A percentile compares a stretch with the other conserved stretches of the same genome.
phyloP scores from a whole-genome alignment of 2,113 vertebrate genomes.

The Colossoma macropomum region DNA sequence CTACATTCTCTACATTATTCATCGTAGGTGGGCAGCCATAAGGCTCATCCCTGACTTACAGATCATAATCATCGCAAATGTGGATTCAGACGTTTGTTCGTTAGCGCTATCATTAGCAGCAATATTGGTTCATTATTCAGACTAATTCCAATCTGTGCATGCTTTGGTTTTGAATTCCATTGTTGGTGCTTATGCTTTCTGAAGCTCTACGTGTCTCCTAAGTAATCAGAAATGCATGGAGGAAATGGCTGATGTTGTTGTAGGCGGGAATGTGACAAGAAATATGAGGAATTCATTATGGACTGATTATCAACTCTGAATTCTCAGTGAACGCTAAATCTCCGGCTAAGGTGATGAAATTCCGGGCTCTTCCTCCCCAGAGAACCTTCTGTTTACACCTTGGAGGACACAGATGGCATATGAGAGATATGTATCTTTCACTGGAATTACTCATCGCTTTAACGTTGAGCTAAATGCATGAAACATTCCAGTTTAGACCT shows the following conservation, averaged over 20 bases:
- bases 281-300: slow-evolving; percentile 18
- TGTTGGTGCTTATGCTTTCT: slow-evolving; percentile 14
- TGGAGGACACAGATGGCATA: slow-evolving; percentile 1
- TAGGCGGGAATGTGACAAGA: slow-evolving; percentile 1
- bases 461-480: background rate
- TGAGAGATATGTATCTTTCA: background rate
- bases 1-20: slow-evolving; percentile 18
- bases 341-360: background rate
- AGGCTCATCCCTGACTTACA: background rate
- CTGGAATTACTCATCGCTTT: background rate
- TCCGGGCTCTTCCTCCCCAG: background rate
- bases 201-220: slow-evolving; percentile 1
- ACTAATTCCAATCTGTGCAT: slow-evolving; percentile 31
- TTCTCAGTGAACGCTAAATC: background rate
- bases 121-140: slow-evolving; percentile 30
- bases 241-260: slow-evolving; percentile 3
- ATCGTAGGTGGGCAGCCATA: slow-evolving; percentile 12
- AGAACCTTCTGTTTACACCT: background rate
- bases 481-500: background rate
- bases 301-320: background rate
- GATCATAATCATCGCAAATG: slow-evolving; percentile 21
- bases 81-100: slow-evolving; percentile 25
- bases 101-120: slow-evolving; percentile 29
- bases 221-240: slow-evolving; percentile 31
- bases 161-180: slow-evolving; percentile 32